phyloP scores from a whole-genome alignment of 2,113 vertebrate genomes.

The Gambusia holbrooki region DNA sequence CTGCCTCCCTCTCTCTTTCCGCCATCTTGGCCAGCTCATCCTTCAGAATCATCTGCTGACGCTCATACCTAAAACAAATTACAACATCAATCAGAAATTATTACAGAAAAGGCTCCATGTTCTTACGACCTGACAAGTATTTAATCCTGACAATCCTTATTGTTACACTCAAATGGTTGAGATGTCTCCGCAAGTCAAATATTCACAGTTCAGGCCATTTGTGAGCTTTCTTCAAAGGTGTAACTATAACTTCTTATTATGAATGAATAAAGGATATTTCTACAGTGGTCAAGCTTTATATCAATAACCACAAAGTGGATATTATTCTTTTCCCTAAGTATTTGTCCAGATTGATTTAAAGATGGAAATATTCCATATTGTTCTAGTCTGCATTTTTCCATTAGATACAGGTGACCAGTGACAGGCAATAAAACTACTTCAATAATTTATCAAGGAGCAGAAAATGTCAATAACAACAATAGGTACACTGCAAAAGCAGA shows the following conservation, averaged over 20 bases:
- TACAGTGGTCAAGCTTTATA: too few species aligned
- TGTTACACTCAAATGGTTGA: background rate
- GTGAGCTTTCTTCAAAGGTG: background rate
- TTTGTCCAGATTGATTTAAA: background rate
- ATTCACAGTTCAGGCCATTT: background rate
- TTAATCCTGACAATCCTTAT: background rate
- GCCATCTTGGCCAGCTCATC: slow-evolving; percentile 83
- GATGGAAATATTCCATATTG: background rate
- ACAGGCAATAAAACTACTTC: background rate
- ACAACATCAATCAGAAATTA: slow-evolving; percentile 9
- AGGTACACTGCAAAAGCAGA: too few species aligned
- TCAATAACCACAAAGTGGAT: background rate
- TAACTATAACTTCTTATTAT: background rate
- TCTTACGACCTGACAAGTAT: background rate
- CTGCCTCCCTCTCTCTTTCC: slow-evolving; percentile 81
- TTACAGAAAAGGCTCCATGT: slow-evolving; percentile 3
- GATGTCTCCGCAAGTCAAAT: slow-evolving; percentile 23
- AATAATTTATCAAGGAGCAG: background rate
- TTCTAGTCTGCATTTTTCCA: background rate
- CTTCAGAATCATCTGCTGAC: slow-evolving; percentile 81
- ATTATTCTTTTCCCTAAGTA: background rate
- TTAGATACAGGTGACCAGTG: background rate
- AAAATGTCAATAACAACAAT: background rate
- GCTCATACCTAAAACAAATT: slow-evolving; percentile 78
- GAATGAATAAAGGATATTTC: background rate